Percentiles rank a stretch among this genome's conserved stretches.
Conservation (phyloP, 2,797 vertebrate genomes). For the Sebastes iracundus region DNA sequence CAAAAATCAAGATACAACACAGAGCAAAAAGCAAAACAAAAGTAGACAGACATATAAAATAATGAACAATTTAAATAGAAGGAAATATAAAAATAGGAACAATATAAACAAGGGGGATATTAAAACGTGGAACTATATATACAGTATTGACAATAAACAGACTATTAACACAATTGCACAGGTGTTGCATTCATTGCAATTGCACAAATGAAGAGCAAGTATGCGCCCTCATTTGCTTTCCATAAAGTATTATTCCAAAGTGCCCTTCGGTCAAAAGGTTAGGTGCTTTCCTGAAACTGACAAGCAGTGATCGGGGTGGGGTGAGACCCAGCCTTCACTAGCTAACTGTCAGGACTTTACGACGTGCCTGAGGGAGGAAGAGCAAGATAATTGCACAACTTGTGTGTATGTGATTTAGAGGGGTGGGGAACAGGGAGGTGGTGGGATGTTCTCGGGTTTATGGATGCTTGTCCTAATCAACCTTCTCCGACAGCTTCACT, state of each 20-base stretch:
- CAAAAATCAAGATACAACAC: no score
- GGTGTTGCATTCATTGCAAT: no score
- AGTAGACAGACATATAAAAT: no score
- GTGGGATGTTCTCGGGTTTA: slow-evolving; percentile 29
- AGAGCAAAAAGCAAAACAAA: no score
- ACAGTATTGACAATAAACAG: no score
- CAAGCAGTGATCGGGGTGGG: not conserved
- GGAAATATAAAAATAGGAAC: no score
- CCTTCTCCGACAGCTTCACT: slow-evolving; percentile 14
- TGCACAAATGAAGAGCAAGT: not conserved
- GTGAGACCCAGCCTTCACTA: not conserved
- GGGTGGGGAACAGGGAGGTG: not conserved
- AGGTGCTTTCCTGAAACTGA: slow-evolving; percentile 21
- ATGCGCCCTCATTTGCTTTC: not conserved
- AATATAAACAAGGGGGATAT: no score
- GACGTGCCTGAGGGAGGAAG: slow-evolving; percentile 16
- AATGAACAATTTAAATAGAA: no score
- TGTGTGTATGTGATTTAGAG: slow-evolving; percentile 28
- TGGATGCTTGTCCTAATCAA: slow-evolving; percentile 30
- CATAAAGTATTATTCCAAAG: not conserved
- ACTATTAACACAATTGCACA: no score
- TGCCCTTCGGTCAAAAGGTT: slow-evolving; percentile 22
- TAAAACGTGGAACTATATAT: no score
- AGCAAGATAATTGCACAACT: slow-evolving; percentile 16
- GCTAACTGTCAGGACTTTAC: slow-evolving; percentile 28